Conservation (phyloP, 2,113 vertebrate genomes). For the Gorsachius goisagi region DNA sequence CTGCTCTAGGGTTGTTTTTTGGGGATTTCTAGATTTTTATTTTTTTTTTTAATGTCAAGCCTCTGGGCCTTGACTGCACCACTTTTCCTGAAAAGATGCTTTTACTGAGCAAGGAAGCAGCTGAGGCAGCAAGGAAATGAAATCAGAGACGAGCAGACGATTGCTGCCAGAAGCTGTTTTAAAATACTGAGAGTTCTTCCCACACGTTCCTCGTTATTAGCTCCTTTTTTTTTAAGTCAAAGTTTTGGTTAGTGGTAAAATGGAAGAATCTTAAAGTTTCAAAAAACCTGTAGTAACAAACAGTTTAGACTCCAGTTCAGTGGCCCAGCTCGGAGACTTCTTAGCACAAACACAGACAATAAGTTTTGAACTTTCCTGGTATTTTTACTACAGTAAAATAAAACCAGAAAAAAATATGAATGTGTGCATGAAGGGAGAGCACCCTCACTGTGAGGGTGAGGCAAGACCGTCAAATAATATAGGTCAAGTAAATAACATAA, state of each 20-base stretch:
- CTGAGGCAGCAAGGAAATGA: not conserved
- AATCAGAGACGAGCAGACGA: not conserved
- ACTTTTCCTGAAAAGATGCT: not conserved
- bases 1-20: not conserved
- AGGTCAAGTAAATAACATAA: not conserved
- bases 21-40: accelerated
- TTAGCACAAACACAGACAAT: not conserved
- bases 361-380: not conserved
- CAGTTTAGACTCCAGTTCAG: not conserved
- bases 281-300: not conserved
- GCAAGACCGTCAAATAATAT: not conserved
- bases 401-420: not conserved
- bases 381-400: not conserved
- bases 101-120: not conserved
- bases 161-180: not conserved
- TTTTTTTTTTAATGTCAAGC: not conserved
- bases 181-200: not conserved
- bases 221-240: not conserved
- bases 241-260: not conserved
- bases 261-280: not conserved
- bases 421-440: not conserved
- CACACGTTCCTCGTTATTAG: not conserved
- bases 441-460: not conserved
- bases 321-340: not conserved
- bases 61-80: not conserved